phyloP scores from a whole-genome alignment of 2,888 invertebrate species.

The Helicoverpa assulta region DNA sequence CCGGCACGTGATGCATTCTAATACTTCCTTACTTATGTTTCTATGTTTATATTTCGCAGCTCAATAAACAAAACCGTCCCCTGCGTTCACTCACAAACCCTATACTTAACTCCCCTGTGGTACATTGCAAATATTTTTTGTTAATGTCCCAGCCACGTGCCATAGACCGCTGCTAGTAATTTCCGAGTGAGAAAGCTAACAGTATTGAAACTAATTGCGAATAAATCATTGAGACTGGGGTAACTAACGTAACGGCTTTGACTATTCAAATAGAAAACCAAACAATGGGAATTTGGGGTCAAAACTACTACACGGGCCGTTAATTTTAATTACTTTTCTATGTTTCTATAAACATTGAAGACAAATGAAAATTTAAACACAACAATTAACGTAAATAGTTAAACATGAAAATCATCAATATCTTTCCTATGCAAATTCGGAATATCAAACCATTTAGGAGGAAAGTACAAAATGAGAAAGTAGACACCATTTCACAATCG shows the following conservation, averaged over 20 bases:
- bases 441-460: constrained; percentile 9
- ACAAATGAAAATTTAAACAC: constrained; percentile 3
- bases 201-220: constrained; percentile 70
- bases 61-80: constrained; percentile 66
- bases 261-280: constrained; percentile 37
- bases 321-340: not conserved
- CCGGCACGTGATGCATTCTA: constrained; percentile 65
- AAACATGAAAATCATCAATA: not conserved
- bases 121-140: constrained; percentile 28
- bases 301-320: constrained; percentile 31
- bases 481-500: constrained; percentile 41
- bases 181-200: constrained; percentile 58
- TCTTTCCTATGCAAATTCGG: not conserved
- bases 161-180: constrained; percentile 52
- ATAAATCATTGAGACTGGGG: constrained; percentile 70
- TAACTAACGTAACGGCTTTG: constrained; percentile 41
- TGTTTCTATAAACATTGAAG: no score
- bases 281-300: constrained; percentile 40
- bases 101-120: constrained; percentile 30
- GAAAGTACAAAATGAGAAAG: constrained; percentile 35
- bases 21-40: constrained; percentile 66
- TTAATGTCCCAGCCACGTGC: constrained; percentile 61
- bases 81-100: constrained; percentile 39
- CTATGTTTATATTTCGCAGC: constrained; percentile 77
- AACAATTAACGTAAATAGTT: not conserved